Evolutionary conservation across 2,113 vertebrate genomes (phyloP), one percentile per base, ranked within the genome.

Genomic region (Chaetorhynchus papuensis): DNA sequence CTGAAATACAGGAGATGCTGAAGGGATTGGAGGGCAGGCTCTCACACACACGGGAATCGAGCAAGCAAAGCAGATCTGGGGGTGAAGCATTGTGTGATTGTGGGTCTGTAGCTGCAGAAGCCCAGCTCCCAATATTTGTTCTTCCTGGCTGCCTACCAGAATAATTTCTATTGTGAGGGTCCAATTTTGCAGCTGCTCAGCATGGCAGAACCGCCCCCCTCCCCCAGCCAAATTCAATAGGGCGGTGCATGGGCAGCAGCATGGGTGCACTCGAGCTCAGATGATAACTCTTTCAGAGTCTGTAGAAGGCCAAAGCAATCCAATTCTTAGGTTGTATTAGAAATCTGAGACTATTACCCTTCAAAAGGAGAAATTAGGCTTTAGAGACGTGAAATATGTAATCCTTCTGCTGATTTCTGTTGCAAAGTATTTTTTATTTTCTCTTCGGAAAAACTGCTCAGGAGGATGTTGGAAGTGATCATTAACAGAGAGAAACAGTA

Each of bases 161-260:
- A 75, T 93, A 82, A 90, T 95, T 89, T 81, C 89, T 93, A 92
- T 94, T 82, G 80, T 79, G 24, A 93, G 68, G 89, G 86, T 71
- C 82, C 90, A 91, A 70, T 96, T 89, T 77, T 85, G 90, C 83
- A 94, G 92, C 83, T 92, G 83, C 92, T 96, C 85, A 83, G 95
- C 76, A n/a, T 4, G 11, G 94, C 93, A 92, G 83, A 96, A 76
- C 82, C 33, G 26, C 64, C 56, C 85, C 89, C 95, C 83, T 93
- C 91, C 91, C 95, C 87, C 93, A 60, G 50, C 14, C 78, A 42
- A 68, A 80, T 74, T 59, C 94, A 82, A 42, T 49, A 60, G 94
- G 93, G 60, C 30, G 3, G 87, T 19, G 85, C 90, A 61, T 60
- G 84, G 95, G 74, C 78, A 83, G 70, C 1, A 5, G 86, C 53